Evolutionary conservation across 1,140 invertebrate species (phyloP).

Genomic region (Frieseomelitta varia): DNA sequence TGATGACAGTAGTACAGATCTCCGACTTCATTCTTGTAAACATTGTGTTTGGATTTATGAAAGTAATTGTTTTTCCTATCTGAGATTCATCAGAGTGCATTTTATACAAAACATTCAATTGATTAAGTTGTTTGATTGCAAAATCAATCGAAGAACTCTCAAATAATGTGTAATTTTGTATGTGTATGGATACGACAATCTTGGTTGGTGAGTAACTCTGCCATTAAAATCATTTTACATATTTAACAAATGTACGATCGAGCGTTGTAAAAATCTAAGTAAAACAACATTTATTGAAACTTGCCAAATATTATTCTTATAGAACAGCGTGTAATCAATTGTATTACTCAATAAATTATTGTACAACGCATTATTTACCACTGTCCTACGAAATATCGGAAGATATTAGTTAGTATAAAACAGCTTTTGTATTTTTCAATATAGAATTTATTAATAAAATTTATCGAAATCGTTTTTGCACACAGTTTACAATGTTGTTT

Average conservation of each 20-base stretch:
- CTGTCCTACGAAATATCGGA: neutral
- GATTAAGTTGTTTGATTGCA: neutral
- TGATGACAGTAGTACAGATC: conserved; percentile 51
- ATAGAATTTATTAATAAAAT: neutral
- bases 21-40: conserved; percentile 61
- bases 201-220: conserved; percentile 57
- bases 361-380: conserved; percentile 9
- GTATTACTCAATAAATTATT: neutral
- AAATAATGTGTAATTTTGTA: conserved; percentile 52
- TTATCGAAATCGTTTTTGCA: neutral
- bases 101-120: conserved; percentile 16
- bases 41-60: conserved; percentile 55
- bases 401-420: conserved; percentile 2
- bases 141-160: neutral
- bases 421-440: neutral
- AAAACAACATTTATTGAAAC: neutral
- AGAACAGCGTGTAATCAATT: too few relatives aligned
- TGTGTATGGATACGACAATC: conserved; percentile 48
- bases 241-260: conserved; percentile 13
- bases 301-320: neutral
- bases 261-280: neutral
- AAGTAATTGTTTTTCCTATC: conserved; percentile 41
- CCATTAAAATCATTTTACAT: conserved; percentile 38
- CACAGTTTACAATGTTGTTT: neutral
- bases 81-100: conserved; percentile 1